Percentiles rank a stretch among this genome's conserved stretches.
phyloP scores from a whole-genome alignment of 2,888 invertebrate genomes.

The Helleia helle region DNA sequence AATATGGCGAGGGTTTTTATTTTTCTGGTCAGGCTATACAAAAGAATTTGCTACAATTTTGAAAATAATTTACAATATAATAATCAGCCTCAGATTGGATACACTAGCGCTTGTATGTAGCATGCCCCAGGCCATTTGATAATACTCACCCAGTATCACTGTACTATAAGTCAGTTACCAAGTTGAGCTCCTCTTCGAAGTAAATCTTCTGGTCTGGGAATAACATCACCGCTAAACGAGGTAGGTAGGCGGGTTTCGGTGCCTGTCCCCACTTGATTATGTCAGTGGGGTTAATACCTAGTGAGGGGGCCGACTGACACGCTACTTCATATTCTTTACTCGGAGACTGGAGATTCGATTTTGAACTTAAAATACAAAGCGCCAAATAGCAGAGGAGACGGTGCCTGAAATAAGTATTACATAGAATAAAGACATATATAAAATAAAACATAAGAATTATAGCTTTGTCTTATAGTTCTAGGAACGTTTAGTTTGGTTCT shows the following conservation, averaged over 20 bases:
- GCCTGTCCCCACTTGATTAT: slow-evolving; percentile 31
- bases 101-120: background rate
- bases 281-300: slow-evolving; percentile 28
- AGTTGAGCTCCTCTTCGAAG: slow-evolving; percentile 31
- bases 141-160: background rate
- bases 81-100: too few relatives aligned
- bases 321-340: slow-evolving; percentile 33
- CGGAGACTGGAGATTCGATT: slow-evolving; percentile 20
- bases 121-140: background rate
- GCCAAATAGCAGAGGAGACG: slow-evolving; percentile 45
- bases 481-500: too few relatives aligned
- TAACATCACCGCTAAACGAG: slow-evolving; percentile 36
- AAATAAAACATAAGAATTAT: too few relatives aligned
- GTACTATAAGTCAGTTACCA: slow-evolving; percentile 14
- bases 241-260: slow-evolving; percentile 28
- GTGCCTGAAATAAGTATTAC: slow-evolving; percentile 33
- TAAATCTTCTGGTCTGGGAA: slow-evolving; percentile 35
- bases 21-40: too few relatives aligned
- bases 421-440: too few relatives aligned
- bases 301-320: slow-evolving; percentile 22
- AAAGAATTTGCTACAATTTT: too few relatives aligned
- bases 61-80: too few relatives aligned
- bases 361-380: slow-evolving; percentile 31
- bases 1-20: too few relatives aligned
- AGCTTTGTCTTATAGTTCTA: too few relatives aligned